Percentiles rank a stretch among this genome's conserved stretches.
phyloP scores from a whole-genome alignment of 2,888 invertebrate genomes.

The Andrena dorsata region DNA sequence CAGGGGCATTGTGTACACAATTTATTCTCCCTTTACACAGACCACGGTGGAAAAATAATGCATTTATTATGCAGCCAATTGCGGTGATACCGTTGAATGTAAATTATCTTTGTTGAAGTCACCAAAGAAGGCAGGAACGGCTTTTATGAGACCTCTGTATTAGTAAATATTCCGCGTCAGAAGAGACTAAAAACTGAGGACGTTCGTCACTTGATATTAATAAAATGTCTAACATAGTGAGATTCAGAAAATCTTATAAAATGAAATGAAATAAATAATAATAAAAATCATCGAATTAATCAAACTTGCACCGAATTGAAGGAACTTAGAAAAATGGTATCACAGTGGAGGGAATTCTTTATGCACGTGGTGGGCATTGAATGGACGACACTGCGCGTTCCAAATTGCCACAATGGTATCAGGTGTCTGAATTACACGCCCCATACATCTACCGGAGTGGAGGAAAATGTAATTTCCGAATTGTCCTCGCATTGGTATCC shows the following conservation, averaged over 20 bases:
- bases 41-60: constrained; percentile 13
- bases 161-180: background rate
- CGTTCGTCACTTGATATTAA: too few relatives aligned
- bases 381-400: background rate
- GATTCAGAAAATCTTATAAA: too few relatives aligned
- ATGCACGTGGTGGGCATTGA: too few relatives aligned
- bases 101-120: constrained; percentile 6
- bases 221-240: too few relatives aligned
- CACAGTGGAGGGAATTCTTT: background rate
- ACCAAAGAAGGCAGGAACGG: background rate
- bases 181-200: constrained; percentile 6
- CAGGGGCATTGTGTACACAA: background rate
- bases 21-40: background rate
- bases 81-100: constrained; percentile 6
- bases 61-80: constrained; percentile 25
- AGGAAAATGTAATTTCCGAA: constrained; percentile 28
- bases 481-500: constrained; percentile 26
- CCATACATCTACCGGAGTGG: background rate
- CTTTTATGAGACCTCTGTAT: background rate
- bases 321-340: background rate
- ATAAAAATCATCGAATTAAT: too few relatives aligned
- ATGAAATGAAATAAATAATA: too few relatives aligned
- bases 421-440: background rate
- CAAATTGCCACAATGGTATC: constrained; percentile 5
- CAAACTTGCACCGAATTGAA: too few relatives aligned